A percentile compares a stretch with the other conserved stretches of the same genome.
phyloP scores from a whole-genome alignment of 37 sponge, comb jelly and placozoan species.

The Bolinopsis microptera region DNA sequence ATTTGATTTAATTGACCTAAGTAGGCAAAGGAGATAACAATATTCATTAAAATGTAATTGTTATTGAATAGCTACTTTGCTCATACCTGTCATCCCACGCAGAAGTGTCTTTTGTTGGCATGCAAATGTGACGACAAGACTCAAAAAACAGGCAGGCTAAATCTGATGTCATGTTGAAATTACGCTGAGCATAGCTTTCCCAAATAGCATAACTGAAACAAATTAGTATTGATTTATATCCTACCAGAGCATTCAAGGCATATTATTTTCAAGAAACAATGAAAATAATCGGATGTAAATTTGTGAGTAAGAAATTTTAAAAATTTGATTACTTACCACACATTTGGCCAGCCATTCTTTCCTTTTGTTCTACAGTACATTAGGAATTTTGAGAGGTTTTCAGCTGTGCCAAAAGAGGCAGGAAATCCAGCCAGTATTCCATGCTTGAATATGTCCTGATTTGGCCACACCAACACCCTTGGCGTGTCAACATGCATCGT shows the following conservation, averaged over 20 bases:
- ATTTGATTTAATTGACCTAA: too few relatives aligned
- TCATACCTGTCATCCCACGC: slow-evolving; percentile 22
- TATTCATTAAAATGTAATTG: too few relatives aligned
- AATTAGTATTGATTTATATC: not conserved
- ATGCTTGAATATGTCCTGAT: slow-evolving; percentile 44
- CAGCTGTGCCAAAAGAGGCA: slow-evolving; percentile 44
- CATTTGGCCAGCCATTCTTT: slow-evolving; percentile 49
- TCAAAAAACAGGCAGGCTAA: slow-evolving; percentile 17
- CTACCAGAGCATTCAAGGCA: not conserved
- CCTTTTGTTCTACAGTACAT: slow-evolving; percentile 47
- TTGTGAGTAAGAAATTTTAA: too few relatives aligned
- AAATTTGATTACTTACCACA: not conserved
- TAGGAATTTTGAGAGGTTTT: slow-evolving; percentile 28
- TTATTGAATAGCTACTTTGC: too few relatives aligned
- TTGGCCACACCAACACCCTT: slow-evolving; percentile 40
- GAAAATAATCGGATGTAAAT: too few relatives aligned
- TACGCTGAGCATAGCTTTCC: slow-evolving; percentile 52
- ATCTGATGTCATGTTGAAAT: not conserved
- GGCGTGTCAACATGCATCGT: not conserved
- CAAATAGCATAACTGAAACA: slow-evolving; percentile 64
- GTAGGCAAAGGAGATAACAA: too few relatives aligned
- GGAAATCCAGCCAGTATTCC: slow-evolving; percentile 41
- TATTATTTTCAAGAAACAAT: not conserved
- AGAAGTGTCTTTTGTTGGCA: slow-evolving; percentile 8
- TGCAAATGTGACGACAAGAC: slow-evolving; percentile 36